A percentile compares a stretch with the other conserved stretches of the same genome.
Evolutionary conservation across 2,888 invertebrate species (phyloP).

Genomic region (Amphipoea oculea): DNA sequence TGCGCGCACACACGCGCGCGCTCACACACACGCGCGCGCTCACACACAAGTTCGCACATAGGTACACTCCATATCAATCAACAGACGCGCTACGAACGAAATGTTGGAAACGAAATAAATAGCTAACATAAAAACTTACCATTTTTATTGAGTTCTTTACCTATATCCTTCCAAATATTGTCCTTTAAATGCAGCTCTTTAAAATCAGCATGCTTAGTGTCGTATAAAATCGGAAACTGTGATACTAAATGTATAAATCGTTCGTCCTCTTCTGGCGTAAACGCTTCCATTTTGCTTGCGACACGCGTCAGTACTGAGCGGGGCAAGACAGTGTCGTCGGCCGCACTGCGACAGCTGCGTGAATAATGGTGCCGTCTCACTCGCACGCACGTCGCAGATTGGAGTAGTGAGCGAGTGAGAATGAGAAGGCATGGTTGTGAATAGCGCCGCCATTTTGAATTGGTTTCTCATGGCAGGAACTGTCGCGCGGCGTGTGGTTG

Average conservation of each 20-base stretch:
- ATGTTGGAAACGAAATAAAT: neutral
- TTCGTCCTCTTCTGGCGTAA: slow-evolving; percentile 31
- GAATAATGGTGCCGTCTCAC: slow-evolving; percentile 10
- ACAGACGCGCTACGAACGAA: neutral
- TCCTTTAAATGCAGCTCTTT: slow-evolving; percentile 28
- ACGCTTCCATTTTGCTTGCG: slow-evolving; percentile 26
- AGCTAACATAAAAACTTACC: neutral
- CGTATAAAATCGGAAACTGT: slow-evolving; percentile 23
- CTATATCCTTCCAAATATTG: slow-evolving; percentile 21
- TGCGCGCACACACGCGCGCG: too few relatives aligned
- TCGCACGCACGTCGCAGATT: neutral
- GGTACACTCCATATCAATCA: neutral
- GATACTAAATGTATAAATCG: slow-evolving; percentile 25
- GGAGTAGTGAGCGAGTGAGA: slow-evolving; percentile 4
- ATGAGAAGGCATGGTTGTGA: neutral
- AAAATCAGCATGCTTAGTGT: slow-evolving; percentile 22
- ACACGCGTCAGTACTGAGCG: slow-evolving; percentile 26
- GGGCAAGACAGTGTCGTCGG: slow-evolving; percentile 23
- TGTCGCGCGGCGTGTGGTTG: slow-evolving; percentile 12
- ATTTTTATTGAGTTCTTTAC: slow-evolving; percentile 21
- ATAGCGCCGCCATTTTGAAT: slow-evolving; percentile 23
- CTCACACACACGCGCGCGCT: too few relatives aligned
- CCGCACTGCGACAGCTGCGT: slow-evolving; percentile 33
- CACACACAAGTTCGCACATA: neutral
- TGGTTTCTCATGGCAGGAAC: neutral